Base-by-base conservation (phyloP, 2,797 vertebrate species). In the Schizothorax lantsangensis region DNA sequence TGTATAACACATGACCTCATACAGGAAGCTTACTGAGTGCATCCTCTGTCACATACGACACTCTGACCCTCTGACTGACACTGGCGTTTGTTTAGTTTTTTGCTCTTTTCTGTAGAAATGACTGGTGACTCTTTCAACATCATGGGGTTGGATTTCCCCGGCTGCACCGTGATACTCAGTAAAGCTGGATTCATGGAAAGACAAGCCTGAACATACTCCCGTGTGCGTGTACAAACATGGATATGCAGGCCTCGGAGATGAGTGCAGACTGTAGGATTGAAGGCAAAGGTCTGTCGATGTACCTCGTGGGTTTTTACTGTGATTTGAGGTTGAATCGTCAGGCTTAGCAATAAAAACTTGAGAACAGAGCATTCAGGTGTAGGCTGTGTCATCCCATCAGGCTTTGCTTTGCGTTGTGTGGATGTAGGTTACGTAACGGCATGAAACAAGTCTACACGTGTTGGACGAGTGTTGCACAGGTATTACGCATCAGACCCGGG, bases 181-280 rank as follows among this genome's bases (percentile, higher is more conserved):
- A 33, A 64, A 15, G 59, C 45, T 47, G 17, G 40, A 47, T 23
- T 68, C 17, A 54, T 21, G 3, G 30, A 64, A 38, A 68, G 83
- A 68, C 83, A 40, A 52, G 83, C 57, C 57, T 66, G 57, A 49
- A 3, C 47, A 23, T 52, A 71, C 10, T 26, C n/a, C 26, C 38
- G 73, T 14, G 21, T 52, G 72, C 79, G 3, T 78, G 83, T 78
- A 45, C 47, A 62, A 82, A 85, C 87, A 83, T 23, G 15, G 72
- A 38, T n/a, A 14, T 30, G 15, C 40, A n/a, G 68, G 57, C 68
- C 52, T 72, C 14, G 5, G 68, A 43, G 36, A 36, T 36, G 11
- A 38, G 47, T 23, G 38, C 59, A 59, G 52, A 43, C 33, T 5
- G 1, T 43, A 45, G 54, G 33, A 62, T 57, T 77, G 68, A 45